Conservation (phyloP, 2,797 vertebrate genomes). For the Pseudopleuronectes americanus region DNA sequence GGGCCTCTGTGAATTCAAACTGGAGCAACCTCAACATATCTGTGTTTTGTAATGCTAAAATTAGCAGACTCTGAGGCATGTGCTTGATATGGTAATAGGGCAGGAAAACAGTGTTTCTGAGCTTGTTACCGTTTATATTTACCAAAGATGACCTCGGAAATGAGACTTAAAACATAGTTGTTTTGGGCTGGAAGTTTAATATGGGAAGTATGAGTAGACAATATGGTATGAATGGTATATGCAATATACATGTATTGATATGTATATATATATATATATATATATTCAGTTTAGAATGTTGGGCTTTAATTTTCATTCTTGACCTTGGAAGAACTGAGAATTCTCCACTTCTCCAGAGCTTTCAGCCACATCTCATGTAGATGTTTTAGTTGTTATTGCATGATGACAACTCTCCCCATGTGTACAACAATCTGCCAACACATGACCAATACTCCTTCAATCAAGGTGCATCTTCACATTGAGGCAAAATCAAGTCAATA, state of each 20-base stretch:
- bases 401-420: too few relatives aligned
- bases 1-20: slow-evolving; percentile 65
- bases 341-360: not conserved
- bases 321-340: too few relatives aligned
- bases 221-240: too few relatives aligned
- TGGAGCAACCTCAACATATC: slow-evolving; percentile 69
- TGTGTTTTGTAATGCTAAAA: slow-evolving; percentile 77
- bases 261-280: too few relatives aligned
- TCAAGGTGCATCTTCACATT: not conserved
- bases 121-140: slow-evolving; percentile 19
- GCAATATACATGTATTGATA: too few relatives aligned
- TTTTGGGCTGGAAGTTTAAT: not conserved
- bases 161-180: not conserved
- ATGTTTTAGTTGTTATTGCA: too few relatives aligned
- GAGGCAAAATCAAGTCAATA: not conserved
- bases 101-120: slow-evolving; percentile 23
- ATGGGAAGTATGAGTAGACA: not conserved
- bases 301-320: too few relatives aligned
- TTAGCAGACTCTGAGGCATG: slow-evolving; percentile 64
- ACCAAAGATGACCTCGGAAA: slow-evolving; percentile 13
- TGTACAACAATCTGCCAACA: too few relatives aligned
- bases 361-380: not conserved
- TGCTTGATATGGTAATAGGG: slow-evolving; percentile 68
- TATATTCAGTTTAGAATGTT: too few relatives aligned
- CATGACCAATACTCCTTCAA: too few relatives aligned